Conservation (phyloP, 92 coral and sea anemone genomes). For the Palythoa heliodiscus region DNA sequence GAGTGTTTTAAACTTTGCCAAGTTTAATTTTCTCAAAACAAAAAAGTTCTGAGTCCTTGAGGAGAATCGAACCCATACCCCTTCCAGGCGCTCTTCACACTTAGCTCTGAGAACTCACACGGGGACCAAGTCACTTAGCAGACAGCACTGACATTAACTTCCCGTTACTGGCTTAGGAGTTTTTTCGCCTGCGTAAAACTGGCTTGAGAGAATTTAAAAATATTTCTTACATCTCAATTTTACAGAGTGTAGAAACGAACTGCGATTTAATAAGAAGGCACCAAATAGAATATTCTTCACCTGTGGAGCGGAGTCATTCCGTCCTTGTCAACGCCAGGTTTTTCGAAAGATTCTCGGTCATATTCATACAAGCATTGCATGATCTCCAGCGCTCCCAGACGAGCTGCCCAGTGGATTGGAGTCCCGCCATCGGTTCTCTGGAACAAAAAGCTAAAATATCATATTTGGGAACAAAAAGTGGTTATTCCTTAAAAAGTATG, state of each 20-base stretch:
- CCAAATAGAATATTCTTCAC: conserved; percentile 27
- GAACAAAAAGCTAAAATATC: background rate
- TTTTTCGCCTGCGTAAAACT: too few species aligned
- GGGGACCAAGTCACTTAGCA: too few species aligned
- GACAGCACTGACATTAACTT: too few species aligned
- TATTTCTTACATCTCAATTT: too few species aligned
- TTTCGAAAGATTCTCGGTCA: conserved; percentile 61
- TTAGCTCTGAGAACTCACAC: too few species aligned
- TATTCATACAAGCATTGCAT: conserved; percentile 73
- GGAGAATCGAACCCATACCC: too few species aligned
- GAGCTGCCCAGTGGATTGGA: conserved; percentile 79
- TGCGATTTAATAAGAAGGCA: background rate
- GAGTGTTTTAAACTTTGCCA: too few species aligned
- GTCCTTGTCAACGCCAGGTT: conserved; percentile 65
- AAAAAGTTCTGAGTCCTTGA: too few species aligned
- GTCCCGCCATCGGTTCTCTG: conserved; percentile 80
- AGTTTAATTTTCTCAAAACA: too few species aligned
- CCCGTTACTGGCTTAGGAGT: too few species aligned
- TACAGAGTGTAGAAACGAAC: background rate
- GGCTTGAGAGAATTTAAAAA: too few species aligned
- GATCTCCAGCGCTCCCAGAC: conserved; percentile 82
- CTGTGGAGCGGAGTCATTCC: conserved; percentile 90
- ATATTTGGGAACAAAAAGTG: background rate
- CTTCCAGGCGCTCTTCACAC: too few species aligned
- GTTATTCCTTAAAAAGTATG: background rate